Evolutionary conservation across 2,888 invertebrate genomes (phyloP).

Genomic region (Polydrusus cervinus): DNA sequence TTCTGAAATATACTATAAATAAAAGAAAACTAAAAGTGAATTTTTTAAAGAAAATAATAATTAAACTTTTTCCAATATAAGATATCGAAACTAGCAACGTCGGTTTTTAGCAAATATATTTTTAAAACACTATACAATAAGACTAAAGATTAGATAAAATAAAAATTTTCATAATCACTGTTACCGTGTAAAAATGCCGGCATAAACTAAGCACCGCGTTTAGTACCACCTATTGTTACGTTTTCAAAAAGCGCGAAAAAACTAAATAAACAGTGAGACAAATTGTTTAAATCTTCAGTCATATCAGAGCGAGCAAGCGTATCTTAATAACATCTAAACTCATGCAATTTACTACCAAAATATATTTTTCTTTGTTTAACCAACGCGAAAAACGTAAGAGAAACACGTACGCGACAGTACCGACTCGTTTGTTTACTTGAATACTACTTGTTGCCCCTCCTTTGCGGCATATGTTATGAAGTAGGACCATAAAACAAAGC

Average conservation of each 20-base stretch:
- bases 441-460: constrained; percentile 12
- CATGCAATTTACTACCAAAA: background rate
- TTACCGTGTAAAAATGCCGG: constrained; percentile 5
- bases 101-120: background rate
- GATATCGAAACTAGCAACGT: background rate
- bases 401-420: background rate
- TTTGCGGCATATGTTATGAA: constrained; percentile 25
- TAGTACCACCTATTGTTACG: constrained; percentile 24
- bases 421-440: background rate
- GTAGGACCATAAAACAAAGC: constrained; percentile 23
- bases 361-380: background rate
- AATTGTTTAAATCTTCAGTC: constrained; percentile 35
- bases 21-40: too few species aligned
- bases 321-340: background rate
- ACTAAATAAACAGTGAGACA: constrained; percentile 43
- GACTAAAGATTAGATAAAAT: background rate
- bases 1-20: too few species aligned
- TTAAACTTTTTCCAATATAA: too few species aligned
- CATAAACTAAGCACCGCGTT: background rate
- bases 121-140: background rate
- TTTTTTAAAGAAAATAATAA: too few species aligned
- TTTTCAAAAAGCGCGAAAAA: constrained; percentile 50
- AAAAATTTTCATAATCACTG: background rate
- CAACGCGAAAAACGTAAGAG: background rate
- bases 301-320: constrained; percentile 36